These are phyloP conservation scores for Sebastes itinus DNA, from an alignment of 2,797 vertebrate genomes.

Conservation along the genomic window DNA sequence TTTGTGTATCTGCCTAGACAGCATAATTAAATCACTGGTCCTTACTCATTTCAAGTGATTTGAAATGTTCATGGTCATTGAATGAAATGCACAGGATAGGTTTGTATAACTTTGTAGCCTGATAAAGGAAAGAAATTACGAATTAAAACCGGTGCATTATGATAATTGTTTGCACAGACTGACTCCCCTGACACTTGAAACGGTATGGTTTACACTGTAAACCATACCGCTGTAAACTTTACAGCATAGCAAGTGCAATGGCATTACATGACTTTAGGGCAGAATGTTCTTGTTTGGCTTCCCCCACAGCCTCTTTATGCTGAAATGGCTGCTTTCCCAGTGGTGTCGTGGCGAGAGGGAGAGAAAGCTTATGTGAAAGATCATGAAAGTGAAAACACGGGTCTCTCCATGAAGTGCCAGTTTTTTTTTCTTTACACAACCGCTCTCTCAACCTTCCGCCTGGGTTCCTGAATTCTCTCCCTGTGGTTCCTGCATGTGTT, in stretches of 20 bases:
- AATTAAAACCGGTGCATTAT: neutral
- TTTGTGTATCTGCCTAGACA: neutral
- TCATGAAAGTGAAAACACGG: slow-evolving; percentile 50
- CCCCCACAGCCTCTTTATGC: slow-evolving; percentile 24
- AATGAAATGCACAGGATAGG: neutral
- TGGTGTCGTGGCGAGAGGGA: slow-evolving; percentile 7
- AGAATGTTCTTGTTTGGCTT: slow-evolving; percentile 21
- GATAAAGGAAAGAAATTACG: neutral
- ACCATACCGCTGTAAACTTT: too few species aligned
- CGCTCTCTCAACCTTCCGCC: slow-evolving; percentile 9
- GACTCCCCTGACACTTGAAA: slow-evolving; percentile 21
- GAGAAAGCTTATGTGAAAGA: slow-evolving; percentile 46
- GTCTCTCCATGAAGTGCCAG: slow-evolving; percentile 22
- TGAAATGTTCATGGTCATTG: neutral
- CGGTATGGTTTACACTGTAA: neutral
- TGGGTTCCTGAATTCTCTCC: slow-evolving; percentile 26
- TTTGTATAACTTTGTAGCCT: neutral
- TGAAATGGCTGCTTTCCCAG: slow-evolving; percentile 35
- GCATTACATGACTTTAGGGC: slow-evolving; percentile 18
- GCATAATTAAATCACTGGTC: neutral
- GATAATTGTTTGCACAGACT: neutral
- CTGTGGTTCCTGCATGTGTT: slow-evolving; percentile 44
- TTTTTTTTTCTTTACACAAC: slow-evolving; percentile 23
- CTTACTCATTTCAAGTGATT: neutral
- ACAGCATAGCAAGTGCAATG: slow-evolving; percentile 18